These are phyloP conservation scores for Enteromius viviparus DNA, from an alignment of 2,797 vertebrate species.

Conservation along the genomic window DNA sequence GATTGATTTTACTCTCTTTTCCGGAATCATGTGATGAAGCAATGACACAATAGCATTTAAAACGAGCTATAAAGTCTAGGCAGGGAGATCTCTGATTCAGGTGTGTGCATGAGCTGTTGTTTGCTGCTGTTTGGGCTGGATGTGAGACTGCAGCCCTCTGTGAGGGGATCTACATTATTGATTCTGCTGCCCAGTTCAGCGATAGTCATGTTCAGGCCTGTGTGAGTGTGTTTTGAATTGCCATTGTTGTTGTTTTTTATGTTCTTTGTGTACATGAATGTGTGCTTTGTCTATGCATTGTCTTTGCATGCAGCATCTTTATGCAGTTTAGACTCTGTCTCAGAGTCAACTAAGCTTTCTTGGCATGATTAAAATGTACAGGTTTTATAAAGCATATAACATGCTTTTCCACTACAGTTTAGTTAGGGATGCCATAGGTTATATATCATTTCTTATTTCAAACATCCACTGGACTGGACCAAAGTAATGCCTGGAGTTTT, in stretches of 20 bases:
- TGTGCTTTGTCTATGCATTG: not conserved
- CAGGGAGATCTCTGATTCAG: not conserved
- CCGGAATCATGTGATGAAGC: constrained; percentile 55
- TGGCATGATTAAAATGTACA: constrained; percentile 1
- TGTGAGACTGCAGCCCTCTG: constrained; percentile 9
- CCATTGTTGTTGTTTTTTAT: constrained; percentile 10
- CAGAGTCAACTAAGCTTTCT: not conserved
- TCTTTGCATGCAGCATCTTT: not conserved
- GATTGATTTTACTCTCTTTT: constrained; percentile 43
- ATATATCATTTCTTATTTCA: not conserved
- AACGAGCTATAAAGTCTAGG: constrained; percentile 22
- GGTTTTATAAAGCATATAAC: no score
- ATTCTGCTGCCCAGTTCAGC: constrained; percentile 36
- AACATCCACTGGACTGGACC: not conserved
- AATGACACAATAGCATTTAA: constrained; percentile 32
- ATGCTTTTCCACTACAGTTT: not conserved
- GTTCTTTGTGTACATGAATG: constrained; percentile 6
- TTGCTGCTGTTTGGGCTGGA: constrained; percentile 16
- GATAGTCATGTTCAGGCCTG: constrained; percentile 21
- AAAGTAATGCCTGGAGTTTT: not conserved
- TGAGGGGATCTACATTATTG: constrained; percentile 34
- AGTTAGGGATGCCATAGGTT: not conserved
- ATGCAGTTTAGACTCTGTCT: not conserved
- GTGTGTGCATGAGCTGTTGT: constrained; percentile 23
- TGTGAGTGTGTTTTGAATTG: constrained; percentile 32